Conservation (phyloP, 2,888 invertebrate species). For the Dicyrtomina minuta region DNA sequence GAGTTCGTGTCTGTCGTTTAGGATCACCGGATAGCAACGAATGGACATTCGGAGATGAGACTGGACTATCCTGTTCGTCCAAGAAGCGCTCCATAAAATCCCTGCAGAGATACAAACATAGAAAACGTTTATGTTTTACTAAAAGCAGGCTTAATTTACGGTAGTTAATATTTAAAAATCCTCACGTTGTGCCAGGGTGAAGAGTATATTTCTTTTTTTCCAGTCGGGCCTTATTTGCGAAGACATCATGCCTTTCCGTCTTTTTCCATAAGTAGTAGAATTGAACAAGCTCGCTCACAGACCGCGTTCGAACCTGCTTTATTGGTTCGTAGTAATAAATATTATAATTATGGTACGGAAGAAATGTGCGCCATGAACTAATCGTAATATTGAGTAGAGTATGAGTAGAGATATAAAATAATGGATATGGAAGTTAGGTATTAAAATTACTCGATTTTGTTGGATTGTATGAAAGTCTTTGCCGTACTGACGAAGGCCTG, state of each 20-base stretch:
- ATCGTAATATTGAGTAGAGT: background rate
- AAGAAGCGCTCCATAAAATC: slow-evolving; percentile 92
- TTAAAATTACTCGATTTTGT: slow-evolving; percentile 74
- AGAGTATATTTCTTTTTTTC: slow-evolving; percentile 91
- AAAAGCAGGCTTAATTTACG: background rate
- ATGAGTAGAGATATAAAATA: too few species aligned
- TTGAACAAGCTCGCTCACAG: slow-evolving; percentile 94
- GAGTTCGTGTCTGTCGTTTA: slow-evolving; percentile 56
- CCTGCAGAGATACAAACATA: slow-evolving; percentile 55
- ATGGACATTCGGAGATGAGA: slow-evolving; percentile 70
- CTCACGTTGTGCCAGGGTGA: slow-evolving; percentile 83
- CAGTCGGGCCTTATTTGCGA: slow-evolving; percentile 80
- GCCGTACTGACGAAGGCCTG: slow-evolving; percentile 86
- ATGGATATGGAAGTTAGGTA: slow-evolving; percentile 14
- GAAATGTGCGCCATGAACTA: too few species aligned
- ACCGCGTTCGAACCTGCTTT: slow-evolving; percentile 76
- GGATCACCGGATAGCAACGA: slow-evolving; percentile 59
- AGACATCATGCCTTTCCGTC: slow-evolving; percentile 90
- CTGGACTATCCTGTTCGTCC: slow-evolving; percentile 73
- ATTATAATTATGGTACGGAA: background rate
- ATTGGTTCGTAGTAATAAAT: background rate
- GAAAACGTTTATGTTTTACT: background rate
- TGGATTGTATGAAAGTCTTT: slow-evolving; percentile 96
- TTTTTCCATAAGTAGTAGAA: slow-evolving; percentile 94
- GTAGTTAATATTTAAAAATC: background rate